phyloP scores from a whole-genome alignment of 2,797 vertebrate genomes.

The Catostomus latipinnis region DNA sequence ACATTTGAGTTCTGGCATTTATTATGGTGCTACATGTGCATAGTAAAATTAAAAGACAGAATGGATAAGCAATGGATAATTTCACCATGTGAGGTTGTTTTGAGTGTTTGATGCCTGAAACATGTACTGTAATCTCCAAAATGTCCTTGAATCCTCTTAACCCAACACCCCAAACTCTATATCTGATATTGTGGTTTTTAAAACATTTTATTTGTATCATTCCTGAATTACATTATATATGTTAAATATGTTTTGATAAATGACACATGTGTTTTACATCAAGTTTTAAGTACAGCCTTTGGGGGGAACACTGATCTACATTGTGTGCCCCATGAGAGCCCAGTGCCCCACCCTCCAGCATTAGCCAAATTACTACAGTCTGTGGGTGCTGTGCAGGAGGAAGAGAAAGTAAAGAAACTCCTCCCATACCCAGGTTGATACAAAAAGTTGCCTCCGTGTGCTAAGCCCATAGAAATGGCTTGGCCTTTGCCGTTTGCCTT shows the following conservation, averaged over 20 bases:
- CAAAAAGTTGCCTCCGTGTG: constrained; percentile 9
- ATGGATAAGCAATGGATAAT: too few relatives aligned
- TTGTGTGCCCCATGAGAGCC: constrained; percentile 10
- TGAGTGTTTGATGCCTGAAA: not conserved
- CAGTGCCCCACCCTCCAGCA: constrained; percentile 56
- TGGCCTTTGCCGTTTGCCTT: not conserved
- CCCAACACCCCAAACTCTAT: not conserved
- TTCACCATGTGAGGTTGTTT: too few relatives aligned
- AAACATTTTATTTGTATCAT: not conserved
- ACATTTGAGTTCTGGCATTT: not conserved
- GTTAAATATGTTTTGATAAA: constrained; percentile 22
- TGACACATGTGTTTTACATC: constrained; percentile 29
- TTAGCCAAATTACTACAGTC: constrained; percentile 67
- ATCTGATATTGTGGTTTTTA: not conserved
- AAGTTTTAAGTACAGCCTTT: constrained; percentile 47
- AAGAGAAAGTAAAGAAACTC: constrained; percentile 26
- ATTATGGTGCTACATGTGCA: not conserved
- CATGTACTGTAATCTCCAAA: constrained; percentile 8
- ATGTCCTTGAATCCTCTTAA: not conserved
- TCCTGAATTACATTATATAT: not conserved
- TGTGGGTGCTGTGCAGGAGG: constrained; percentile 55
- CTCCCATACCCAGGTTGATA: not conserved
- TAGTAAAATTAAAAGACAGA: not conserved
- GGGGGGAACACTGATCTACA: constrained; percentile 40
- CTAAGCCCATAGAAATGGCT: not conserved